Conservation (phyloP, 2,888 invertebrate genomes). For the Bembecia ichneumoniformis region DNA sequence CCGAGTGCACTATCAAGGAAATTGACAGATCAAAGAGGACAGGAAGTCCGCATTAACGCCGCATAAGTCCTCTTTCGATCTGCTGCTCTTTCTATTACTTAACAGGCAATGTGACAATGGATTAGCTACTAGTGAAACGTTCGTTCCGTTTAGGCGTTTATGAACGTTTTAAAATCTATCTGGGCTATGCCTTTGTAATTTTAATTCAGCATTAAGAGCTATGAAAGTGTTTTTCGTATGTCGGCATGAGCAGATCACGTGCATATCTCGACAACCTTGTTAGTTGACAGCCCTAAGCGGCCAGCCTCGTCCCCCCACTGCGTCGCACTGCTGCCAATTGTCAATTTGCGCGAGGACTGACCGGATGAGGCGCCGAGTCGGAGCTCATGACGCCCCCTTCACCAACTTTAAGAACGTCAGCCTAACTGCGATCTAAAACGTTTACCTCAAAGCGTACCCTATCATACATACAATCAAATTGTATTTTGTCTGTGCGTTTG, state of each 20-base stretch:
- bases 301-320: too few species aligned
- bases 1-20: constrained; percentile 52
- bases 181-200: too few species aligned
- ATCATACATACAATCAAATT: too few species aligned
- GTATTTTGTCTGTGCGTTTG: too few species aligned
- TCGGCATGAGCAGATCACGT: constrained; percentile 26
- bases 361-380: constrained; percentile 63
- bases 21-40: constrained; percentile 60
- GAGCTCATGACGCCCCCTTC: constrained; percentile 55
- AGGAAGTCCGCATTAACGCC: constrained; percentile 61
- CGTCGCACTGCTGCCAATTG: constrained; percentile 42
- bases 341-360: constrained; percentile 58
- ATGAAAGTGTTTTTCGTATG: too few species aligned
- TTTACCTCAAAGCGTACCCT: constrained; percentile 15
- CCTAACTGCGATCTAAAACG: constrained; percentile 30
- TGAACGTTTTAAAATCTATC: too few species aligned
- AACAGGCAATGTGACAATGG: background rate
- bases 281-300: constrained; percentile 46
- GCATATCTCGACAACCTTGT: constrained; percentile 42
- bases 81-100: constrained; percentile 25
- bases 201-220: too few species aligned
- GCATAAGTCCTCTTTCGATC: constrained; percentile 44
- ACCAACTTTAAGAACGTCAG: constrained; percentile 41
- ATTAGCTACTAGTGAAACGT: background rate
- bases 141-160: too few species aligned